phyloP scores from a whole-genome alignment of 2,797 vertebrate species.

The Cetoscarus ocellatus region DNA sequence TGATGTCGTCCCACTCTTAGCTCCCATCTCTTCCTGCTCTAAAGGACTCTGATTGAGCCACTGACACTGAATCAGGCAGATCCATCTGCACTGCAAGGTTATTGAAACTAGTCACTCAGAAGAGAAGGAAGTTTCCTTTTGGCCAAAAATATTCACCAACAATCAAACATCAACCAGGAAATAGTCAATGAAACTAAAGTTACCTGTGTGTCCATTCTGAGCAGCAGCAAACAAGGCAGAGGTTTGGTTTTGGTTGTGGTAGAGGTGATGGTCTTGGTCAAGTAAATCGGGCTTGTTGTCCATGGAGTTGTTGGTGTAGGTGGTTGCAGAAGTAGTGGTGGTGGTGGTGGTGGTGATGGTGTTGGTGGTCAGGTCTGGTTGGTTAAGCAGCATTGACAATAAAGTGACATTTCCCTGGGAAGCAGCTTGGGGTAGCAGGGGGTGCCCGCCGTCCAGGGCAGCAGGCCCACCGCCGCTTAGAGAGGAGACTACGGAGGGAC shows the following conservation, averaged over 20 bases:
- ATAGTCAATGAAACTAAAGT: background rate
- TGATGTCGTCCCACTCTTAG: too few relatives aligned
- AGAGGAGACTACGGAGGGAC: conserved; percentile 97
- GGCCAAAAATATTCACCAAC: background rate
- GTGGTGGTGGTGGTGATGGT: conserved; percentile 4
- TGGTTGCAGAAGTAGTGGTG: conserved; percentile 34
- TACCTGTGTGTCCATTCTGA: conserved; percentile 97
- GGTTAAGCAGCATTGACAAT: conserved; percentile 99
- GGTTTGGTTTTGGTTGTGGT: conserved; percentile 85
- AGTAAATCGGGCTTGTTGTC: conserved; percentile 55
- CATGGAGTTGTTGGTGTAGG: conserved; percentile 53
- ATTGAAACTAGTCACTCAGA: too few relatives aligned
- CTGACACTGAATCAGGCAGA: too few relatives aligned
- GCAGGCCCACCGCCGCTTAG: conserved; percentile 96
- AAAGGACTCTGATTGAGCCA: too few relatives aligned
- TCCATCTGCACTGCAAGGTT: too few relatives aligned
- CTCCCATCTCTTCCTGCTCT: too few relatives aligned
- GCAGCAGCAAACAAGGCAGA: conserved; percentile 99
- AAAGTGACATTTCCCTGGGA: conserved; percentile 99
- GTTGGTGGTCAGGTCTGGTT: conserved; percentile 88
- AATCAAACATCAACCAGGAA: background rate
- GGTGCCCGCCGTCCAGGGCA: conserved; percentile 98
- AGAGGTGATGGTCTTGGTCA: conserved; percentile 75
- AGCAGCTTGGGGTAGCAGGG: conserved; percentile 99
- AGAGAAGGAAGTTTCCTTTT: too few relatives aligned